Percentiles rank a stretch among this genome's conserved stretches.
phyloP scores from a whole-genome alignment of 2,888 invertebrate genomes.

The Pseudoips prasinana region DNA sequence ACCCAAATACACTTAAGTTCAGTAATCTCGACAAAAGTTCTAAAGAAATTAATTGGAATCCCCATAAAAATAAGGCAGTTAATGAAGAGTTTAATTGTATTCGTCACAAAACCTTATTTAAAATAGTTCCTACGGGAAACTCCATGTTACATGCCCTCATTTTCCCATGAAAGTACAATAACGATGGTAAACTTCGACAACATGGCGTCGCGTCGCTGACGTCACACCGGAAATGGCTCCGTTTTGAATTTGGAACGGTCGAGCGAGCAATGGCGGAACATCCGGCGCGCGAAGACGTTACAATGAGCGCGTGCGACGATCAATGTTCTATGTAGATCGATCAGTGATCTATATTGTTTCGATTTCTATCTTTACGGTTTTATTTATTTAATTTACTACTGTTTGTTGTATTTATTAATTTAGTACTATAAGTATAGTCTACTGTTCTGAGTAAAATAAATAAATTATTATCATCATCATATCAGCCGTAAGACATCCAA shows the following conservation, averaged over 20 bases:
- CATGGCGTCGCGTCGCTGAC: conserved; percentile 63
- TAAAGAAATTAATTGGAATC: too few relatives aligned
- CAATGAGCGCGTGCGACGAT: conserved; percentile 65
- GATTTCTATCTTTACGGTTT: conserved; percentile 26
- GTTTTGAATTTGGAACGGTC: conserved; percentile 82
- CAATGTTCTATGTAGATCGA: conserved; percentile 41
- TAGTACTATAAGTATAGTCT: neutral
- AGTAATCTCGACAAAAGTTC: too few relatives aligned
- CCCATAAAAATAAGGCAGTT: too few relatives aligned
- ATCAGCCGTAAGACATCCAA: too few relatives aligned
- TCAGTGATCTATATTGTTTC: conserved; percentile 36
- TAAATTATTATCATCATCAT: too few relatives aligned
- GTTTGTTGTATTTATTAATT: conserved; percentile 1
- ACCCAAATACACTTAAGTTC: too few relatives aligned
- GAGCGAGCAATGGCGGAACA: conserved; percentile 80
- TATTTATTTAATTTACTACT: conserved; percentile 16
- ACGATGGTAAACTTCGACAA: conserved; percentile 58
- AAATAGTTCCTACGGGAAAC: conserved; percentile 67
- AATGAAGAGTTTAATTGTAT: too few relatives aligned
- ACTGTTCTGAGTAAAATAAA: neutral
- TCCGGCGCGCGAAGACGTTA: conserved; percentile 78
- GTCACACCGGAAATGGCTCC: conserved; percentile 80
- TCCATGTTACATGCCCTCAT: conserved; percentile 67
- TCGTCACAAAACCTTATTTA: too few relatives aligned
- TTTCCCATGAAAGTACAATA: conserved; percentile 61